Percentiles rank a stretch among this genome's conserved stretches.
phyloP scores from a whole-genome alignment of 2,113 vertebrate species.

The Cryptomyrus ogoouensis region DNA sequence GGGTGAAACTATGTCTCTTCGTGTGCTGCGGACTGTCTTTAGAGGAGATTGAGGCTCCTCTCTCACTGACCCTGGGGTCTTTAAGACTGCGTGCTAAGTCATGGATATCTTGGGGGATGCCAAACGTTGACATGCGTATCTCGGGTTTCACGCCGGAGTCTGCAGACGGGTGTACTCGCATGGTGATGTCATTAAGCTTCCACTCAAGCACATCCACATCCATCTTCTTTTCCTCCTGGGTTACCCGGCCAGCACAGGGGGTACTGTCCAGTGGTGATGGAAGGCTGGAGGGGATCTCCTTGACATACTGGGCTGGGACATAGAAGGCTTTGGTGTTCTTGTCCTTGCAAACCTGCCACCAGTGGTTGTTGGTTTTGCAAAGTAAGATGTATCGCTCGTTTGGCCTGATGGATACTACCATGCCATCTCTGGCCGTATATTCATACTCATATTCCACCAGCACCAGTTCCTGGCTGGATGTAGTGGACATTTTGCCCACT shows the following conservation, averaged over 20 bases:
- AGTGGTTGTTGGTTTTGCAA: slow-evolving; percentile 75
- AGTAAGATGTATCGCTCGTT: slow-evolving; percentile 78
- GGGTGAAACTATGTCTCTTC: background rate
- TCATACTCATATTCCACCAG: slow-evolving; percentile 75
- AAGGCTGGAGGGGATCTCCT: slow-evolving; percentile 47
- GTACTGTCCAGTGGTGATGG: background rate
- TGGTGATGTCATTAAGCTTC: background rate
- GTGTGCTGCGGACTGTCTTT: background rate
- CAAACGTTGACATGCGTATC: slow-evolving; percentile 44
- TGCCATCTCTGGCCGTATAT: slow-evolving; percentile 73
- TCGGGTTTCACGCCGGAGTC: background rate
- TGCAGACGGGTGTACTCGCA: background rate
- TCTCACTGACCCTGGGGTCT: background rate
- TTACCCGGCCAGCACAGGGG: background rate
- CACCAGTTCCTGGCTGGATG: slow-evolving; percentile 63
- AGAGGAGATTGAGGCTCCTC: background rate
- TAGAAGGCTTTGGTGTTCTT: slow-evolving; percentile 69
- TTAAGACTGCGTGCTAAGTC: slow-evolving; percentile 24
- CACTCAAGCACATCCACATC: background rate
- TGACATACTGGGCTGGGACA: slow-evolving; percentile 81
- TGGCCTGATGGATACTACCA: slow-evolving; percentile 71
- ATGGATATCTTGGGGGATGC: slow-evolving; percentile 29
- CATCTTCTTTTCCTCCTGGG: background rate
- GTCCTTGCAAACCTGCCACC: slow-evolving; percentile 81
- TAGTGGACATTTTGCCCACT: slow-evolving; percentile 9